Percentiles rank a stretch among this genome's conserved stretches.
phyloP scores from a whole-genome alignment of 2,113 vertebrate species.

The Mustelus asterias region DNA sequence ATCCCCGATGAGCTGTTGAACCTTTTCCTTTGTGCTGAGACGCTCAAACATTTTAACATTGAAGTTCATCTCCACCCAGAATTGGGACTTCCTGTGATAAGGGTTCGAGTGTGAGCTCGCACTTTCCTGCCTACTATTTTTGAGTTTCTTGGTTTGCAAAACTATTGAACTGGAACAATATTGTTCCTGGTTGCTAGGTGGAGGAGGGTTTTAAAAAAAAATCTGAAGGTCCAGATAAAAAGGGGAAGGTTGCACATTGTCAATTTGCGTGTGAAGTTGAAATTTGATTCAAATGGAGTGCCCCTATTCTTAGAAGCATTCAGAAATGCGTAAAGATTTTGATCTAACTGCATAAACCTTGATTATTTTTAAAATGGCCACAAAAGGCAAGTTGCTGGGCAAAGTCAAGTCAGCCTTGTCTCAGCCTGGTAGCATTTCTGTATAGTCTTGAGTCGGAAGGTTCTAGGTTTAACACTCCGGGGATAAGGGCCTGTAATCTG shows the following conservation, averaged over 20 bases:
- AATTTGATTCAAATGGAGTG: background rate
- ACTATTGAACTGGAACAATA: background rate
- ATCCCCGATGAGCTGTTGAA: background rate
- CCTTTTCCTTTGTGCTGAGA: background rate
- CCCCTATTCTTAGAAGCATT: background rate
- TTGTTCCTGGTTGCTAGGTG: slow-evolving; percentile 1
- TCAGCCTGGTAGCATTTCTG: background rate
- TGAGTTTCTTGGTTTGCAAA: background rate
- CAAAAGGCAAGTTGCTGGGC: background rate
- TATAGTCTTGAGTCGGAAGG: background rate
- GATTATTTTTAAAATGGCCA: background rate
- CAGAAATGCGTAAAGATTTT: background rate
- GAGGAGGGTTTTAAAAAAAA: background rate
- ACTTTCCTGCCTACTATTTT: background rate
- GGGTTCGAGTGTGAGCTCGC: background rate
- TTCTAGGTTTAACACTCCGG: background rate
- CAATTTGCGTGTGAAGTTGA: background rate
- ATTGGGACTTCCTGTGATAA: background rate
- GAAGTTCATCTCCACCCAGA: background rate
- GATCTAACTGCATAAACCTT: background rate
- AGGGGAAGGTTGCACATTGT: background rate
- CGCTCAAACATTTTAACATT: background rate
- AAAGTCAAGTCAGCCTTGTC: background rate
- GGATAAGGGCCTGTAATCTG: background rate
- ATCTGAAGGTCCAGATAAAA: background rate